These are phyloP conservation scores for Parasteatoda lunata DNA, from an alignment of 2,888 invertebrate genomes.

Conservation along the genomic window DNA sequence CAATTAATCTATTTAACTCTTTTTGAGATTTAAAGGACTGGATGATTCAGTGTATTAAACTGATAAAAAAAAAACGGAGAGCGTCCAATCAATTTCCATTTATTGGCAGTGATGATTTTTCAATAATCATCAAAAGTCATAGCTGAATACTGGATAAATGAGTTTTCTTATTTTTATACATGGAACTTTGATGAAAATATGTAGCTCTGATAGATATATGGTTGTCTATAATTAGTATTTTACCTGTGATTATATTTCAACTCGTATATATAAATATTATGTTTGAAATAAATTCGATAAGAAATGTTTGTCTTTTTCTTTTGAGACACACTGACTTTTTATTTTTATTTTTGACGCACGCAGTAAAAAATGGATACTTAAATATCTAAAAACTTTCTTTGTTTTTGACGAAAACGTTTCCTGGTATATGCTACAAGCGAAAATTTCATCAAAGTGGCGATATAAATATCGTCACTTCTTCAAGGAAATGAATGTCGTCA, in stretches of 20 bases:
- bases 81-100: slow-evolving; percentile 19
- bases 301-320: background rate
- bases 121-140: slow-evolving; percentile 53
- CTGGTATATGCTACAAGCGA: too few relatives aligned
- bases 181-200: slow-evolving; percentile 31
- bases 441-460: too few relatives aligned
- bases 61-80: background rate
- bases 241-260: slow-evolving; percentile 38
- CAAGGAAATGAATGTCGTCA: too few relatives aligned
- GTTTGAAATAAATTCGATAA: slow-evolving; percentile 57
- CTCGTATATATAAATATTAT: slow-evolving; percentile 24
- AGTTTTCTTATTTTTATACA: slow-evolving; percentile 67
- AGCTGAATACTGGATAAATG: slow-evolving; percentile 35
- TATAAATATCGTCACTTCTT: too few relatives aligned
- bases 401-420: too few relatives aligned
- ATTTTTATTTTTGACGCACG: too few relatives aligned
- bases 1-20: background rate
- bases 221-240: slow-evolving; percentile 40
- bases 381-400: too few relatives aligned
- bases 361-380: too few relatives aligned
- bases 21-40: background rate
- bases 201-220: slow-evolving; percentile 21
- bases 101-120: slow-evolving; percentile 30
- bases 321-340: background rate
- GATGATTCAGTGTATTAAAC: too few relatives aligned